Percentiles rank a stretch among this genome's conserved stretches.
Evolutionary conservation across 1,140 invertebrate genomes (phyloP).

Genomic region (Hylaeus anthracinus): DNA sequence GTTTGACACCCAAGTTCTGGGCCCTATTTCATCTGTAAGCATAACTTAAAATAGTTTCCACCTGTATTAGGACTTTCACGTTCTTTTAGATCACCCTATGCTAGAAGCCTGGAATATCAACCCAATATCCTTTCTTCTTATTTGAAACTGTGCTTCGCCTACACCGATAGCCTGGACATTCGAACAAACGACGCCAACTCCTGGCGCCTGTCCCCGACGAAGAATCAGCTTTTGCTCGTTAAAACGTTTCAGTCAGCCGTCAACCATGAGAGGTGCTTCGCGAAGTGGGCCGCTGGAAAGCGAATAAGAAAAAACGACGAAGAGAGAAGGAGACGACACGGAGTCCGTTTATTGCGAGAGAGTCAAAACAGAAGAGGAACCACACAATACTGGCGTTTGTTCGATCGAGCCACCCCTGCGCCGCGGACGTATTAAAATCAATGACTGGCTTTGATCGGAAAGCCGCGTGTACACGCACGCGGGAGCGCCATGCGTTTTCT

Average conservation of each 20-base stretch:
- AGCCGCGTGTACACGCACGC: background rate
- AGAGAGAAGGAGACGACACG: background rate
- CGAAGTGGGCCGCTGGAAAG: conserved; percentile 1
- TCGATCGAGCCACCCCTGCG: conserved; percentile 13
- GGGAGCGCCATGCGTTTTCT: conserved; percentile 41
- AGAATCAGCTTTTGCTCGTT: background rate
- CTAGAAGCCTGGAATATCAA: no score
- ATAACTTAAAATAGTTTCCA: no score
- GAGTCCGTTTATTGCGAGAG: background rate
- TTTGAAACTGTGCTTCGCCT: no score
- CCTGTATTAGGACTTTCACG: no score
- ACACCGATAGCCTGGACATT: no score
- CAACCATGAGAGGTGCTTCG: background rate
- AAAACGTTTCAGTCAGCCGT: background rate
- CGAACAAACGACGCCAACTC: no score
- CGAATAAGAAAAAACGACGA: no score
- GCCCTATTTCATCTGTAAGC: no score
- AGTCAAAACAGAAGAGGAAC: conserved; percentile 8
- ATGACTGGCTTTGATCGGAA: conserved; percentile 58
- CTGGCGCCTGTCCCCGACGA: background rate
- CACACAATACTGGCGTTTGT: conserved; percentile 54
- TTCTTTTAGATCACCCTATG: no score
- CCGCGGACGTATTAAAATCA: conserved; percentile 57
- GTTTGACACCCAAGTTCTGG: no score
- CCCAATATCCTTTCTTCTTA: no score